Evolutionary conservation across 2,888 invertebrate species (phyloP), one percentile per base, ranked within the genome.

Genomic region (Cerastis rubricosa): DNA sequence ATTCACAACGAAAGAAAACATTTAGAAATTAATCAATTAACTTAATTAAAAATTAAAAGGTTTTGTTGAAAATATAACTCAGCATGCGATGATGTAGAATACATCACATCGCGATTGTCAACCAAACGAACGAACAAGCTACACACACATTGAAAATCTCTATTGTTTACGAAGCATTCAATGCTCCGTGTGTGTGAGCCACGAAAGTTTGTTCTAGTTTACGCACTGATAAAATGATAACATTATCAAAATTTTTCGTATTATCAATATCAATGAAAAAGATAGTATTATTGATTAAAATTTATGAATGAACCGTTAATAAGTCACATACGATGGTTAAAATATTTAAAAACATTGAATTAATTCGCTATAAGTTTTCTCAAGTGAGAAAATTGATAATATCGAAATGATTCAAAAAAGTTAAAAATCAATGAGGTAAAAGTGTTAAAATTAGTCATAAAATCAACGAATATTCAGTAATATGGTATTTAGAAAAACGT

Each of bases 101-200:
- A 95, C 96, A 96, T 96, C 95, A 96, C 96, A 96, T 96, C 96
- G 96, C 96, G 96, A 96, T 96, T 96, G 96, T 96, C 96, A 96
- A 96, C 96, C 96, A 94, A 95, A 94, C 95, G 94, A 95, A 92
- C 95, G 94, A 96, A 92, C 96, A 95, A 96, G 95, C 96, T 92
- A 96, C 95, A 92, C 96, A 96, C 95, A 96, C 96, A 95, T 92
- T 89, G 89, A 93, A 87, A 93, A 80, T 78, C 84, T 90, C 92
- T 93, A 95, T 95, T 96, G 96, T 96, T 96, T 96, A 88, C 87
- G 90, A 93, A 94, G 94, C 93, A 93, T 90, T 94, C 93, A 92
- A 90, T 91, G 91, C 71, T 68, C 90, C 92, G 91, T 91, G 89
- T 90, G 91, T 93, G 95, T 95, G 93, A 92, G 92, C 78, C 81